Conservation (phyloP, 2,797 vertebrate genomes). For the Paramormyrops hopkinsi region DNA sequence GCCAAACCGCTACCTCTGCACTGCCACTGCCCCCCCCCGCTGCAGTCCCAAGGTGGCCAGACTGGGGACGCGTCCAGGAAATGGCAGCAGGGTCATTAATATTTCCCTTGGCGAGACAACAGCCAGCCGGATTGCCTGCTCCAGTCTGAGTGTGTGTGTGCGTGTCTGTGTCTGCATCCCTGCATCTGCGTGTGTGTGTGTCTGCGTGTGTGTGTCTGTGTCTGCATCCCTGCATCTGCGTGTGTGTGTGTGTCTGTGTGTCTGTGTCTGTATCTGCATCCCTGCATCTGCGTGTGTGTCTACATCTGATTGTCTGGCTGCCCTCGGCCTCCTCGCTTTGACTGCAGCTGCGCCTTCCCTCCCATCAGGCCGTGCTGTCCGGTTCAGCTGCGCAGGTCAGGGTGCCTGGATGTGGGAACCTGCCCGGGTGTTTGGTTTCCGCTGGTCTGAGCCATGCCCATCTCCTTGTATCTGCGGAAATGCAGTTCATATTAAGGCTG, state of each 20-base stretch:
- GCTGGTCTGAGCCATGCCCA: background rate
- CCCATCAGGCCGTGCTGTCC: background rate
- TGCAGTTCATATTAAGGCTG: background rate
- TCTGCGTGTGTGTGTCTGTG: background rate
- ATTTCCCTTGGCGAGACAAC: background rate
- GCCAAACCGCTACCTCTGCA: background rate
- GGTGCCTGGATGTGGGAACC: background rate
- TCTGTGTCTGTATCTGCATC: no score
- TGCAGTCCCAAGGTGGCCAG: background rate
- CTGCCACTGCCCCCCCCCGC: background rate
- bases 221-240: background rate
- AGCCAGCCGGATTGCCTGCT: background rate
- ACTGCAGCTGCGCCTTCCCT: background rate
- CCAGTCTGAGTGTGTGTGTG: background rate
- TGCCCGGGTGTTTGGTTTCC: background rate
- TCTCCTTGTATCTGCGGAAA: background rate
- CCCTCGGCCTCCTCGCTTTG: background rate
- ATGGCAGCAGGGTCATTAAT: constrained; percentile 40
- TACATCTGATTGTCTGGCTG: background rate
- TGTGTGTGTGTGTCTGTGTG: background rate
- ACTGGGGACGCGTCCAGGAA: constrained; percentile 32
- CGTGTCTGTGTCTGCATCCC: background rate
- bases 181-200: background rate
- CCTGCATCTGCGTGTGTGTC: no score
- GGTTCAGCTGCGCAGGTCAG: background rate